A percentile compares a stretch with the other conserved stretches of the same genome.
Evolutionary conservation across 2,113 vertebrate genomes (phyloP).

Genomic region (Toxotes jaculatrix): DNA sequence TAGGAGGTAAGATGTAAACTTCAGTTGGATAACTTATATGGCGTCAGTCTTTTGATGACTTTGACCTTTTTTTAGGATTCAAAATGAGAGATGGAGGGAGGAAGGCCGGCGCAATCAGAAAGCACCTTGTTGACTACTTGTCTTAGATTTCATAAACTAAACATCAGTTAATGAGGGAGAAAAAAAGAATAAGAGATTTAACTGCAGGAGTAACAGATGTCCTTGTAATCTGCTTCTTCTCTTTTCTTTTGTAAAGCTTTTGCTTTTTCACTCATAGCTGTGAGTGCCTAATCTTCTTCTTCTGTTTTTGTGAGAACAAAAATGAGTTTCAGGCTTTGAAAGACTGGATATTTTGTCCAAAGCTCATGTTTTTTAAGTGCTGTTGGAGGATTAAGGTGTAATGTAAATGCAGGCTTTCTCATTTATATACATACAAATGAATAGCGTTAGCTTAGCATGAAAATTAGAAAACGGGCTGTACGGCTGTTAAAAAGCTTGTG

Average conservation of each 20-base stretch:
- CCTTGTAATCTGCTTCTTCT: neutral
- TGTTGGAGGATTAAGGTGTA: too few species aligned
- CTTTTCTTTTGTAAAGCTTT: neutral
- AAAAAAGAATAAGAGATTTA: neutral
- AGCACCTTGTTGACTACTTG: neutral
- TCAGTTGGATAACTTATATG: slow-evolving; percentile 39
- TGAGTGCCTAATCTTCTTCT: too few species aligned
- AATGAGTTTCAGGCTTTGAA: too few species aligned
- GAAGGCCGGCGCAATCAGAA: neutral
- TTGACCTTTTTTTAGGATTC: slow-evolving; percentile 18
- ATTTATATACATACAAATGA: too few species aligned
- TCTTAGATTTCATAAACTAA: neutral
- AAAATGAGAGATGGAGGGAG: neutral
- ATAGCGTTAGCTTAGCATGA: too few species aligned
- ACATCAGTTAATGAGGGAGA: neutral
- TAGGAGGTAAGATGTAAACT: slow-evolving; percentile 59
- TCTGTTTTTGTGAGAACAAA: too few species aligned
- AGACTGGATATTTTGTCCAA: too few species aligned
- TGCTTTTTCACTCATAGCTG: too few species aligned
- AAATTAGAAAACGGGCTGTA: too few species aligned
- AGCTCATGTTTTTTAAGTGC: too few species aligned
- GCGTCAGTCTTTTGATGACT: slow-evolving; percentile 36
- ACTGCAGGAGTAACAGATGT: neutral
- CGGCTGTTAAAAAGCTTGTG: too few species aligned
- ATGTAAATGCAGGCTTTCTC: too few species aligned